Base-by-base conservation (phyloP, 2,797 vertebrate species). In the Valencia hispanica region DNA sequence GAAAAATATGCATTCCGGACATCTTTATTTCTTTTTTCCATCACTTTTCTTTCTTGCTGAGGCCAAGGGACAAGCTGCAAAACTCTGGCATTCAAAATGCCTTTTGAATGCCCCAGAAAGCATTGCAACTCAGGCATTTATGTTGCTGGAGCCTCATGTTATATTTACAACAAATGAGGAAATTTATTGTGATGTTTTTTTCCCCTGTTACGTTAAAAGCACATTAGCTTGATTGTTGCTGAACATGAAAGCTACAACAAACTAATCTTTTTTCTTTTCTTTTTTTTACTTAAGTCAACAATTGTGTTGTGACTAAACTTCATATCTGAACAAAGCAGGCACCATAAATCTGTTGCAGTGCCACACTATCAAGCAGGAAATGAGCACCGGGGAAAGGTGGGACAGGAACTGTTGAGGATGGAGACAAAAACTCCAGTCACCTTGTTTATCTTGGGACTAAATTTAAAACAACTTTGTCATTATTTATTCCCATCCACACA, bases 391-490 rank as follows among this genome's bases (percentile, higher is more conserved):
- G 86, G 84, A 84, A 84, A 92, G 90, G 87, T 89, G 89, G 93
- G 88, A 89, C 92, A 93, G 94, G 92, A 95, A 92, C 55, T 77
- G 75, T 36, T 84, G 71, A 20, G 76, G 88, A 86, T 70, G 74
- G 79, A 87, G 84, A 80, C 74, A 65, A 74, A 82, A 80, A 73
- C 79, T 65, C 74, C 83, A 71, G 68, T 73, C 72, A 68, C 59
- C 73, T 72, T 78, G 80, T 89, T 94, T 94, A 93, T 88, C 90
- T 89, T 91, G 87, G 92, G 79, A 81, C 61, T 59, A 73, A 78
- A 70, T 86, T 92, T 89, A 91, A 92, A 93, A 81, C 91, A 93
- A 91, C 83, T 77, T 70, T 73, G 73, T 34, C 75, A 87, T 89
- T 91, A 0, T 30, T 75, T 75, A 77, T 88, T 90, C 83, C 61